Evolutionary conservation across 1,140 invertebrate species (phyloP).

Genomic region (Bombus turneri): DNA sequence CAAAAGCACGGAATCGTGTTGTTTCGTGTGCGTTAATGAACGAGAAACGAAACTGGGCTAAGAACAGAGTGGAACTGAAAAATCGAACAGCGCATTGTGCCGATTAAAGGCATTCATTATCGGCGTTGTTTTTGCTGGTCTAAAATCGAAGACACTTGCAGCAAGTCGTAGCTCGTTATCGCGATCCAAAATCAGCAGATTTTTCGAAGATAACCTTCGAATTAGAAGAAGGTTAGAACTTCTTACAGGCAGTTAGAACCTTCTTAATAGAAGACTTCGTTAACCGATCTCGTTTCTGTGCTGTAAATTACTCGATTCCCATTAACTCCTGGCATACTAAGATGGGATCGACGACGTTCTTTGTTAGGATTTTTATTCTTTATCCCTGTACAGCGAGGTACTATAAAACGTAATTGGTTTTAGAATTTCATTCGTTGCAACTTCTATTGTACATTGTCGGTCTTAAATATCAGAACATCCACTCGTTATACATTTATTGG

Average conservation of each 20-base stretch:
- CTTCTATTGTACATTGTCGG: neutral
- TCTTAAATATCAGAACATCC: neutral
- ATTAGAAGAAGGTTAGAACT: neutral
- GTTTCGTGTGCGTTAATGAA: constrained; percentile 11
- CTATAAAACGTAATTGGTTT: neutral
- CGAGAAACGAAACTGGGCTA: constrained; percentile 13
- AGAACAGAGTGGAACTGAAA: constrained; percentile 5
- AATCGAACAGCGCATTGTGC: constrained; percentile 25
- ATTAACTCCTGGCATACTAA: neutral
- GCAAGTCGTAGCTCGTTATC: constrained; percentile 20
- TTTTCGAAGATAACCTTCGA: constrained; percentile 6
- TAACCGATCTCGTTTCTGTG: neutral
- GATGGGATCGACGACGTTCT: neutral
- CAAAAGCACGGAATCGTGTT: neutral
- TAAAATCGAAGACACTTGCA: neutral
- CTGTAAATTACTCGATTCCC: neutral
- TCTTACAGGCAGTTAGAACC: neutral
- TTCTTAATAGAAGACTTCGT: constrained; percentile 9
- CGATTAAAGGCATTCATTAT: constrained; percentile 30
- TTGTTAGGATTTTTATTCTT: neutral
- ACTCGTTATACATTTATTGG: neutral
- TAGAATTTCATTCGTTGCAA: neutral
- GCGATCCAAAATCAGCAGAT: neutral
- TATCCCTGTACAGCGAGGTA: neutral
- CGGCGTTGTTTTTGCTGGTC: neutral